Evolutionary conservation across 2,888 invertebrate genomes (phyloP).

Genomic region (Sinotaia quadrata): DNA sequence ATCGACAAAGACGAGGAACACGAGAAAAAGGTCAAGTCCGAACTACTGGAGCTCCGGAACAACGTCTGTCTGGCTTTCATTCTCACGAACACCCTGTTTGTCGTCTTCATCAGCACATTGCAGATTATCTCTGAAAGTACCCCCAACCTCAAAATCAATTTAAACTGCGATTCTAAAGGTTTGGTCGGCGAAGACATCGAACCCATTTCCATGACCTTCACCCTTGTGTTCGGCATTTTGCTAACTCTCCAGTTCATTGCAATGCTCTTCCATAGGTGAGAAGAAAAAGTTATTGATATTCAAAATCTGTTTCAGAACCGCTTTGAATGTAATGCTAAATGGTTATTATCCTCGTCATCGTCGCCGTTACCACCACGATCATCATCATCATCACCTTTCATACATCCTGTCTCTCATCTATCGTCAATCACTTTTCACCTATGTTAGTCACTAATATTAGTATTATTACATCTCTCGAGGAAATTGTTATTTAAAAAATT

Average conservation of each 20-base stretch:
- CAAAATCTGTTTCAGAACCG: too few species aligned
- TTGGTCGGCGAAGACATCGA: slow-evolving; percentile 44
- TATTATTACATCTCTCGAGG: too few species aligned
- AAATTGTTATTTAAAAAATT: too few species aligned
- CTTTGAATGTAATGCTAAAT: too few species aligned
- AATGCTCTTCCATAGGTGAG: slow-evolving; percentile 91
- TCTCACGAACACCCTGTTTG: slow-evolving; percentile 98
- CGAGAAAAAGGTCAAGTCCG: slow-evolving; percentile 47
- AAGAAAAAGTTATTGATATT: background rate
- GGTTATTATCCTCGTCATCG: too few species aligned
- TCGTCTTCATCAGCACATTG: slow-evolving; percentile 96
- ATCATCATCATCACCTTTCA: too few species aligned
- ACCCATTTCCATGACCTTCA: slow-evolving; percentile 87
- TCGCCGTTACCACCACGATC: too few species aligned
- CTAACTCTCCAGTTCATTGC: slow-evolving; percentile 95
- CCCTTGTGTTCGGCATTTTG: slow-evolving; percentile 97
- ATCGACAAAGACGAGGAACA: slow-evolving; percentile 89
- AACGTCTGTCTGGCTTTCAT: slow-evolving; percentile 83
- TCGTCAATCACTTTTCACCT: too few species aligned
- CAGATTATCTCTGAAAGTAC: slow-evolving; percentile 83
- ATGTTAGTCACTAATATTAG: too few species aligned
- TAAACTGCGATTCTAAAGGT: slow-evolving; percentile 45
- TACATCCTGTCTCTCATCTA: too few species aligned
- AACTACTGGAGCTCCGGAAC: slow-evolving; percentile 80
- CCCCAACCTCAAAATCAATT: slow-evolving; percentile 53